phyloP scores from a whole-genome alignment of 2,113 vertebrate genomes.

The Alligator mississippiensis region DNA sequence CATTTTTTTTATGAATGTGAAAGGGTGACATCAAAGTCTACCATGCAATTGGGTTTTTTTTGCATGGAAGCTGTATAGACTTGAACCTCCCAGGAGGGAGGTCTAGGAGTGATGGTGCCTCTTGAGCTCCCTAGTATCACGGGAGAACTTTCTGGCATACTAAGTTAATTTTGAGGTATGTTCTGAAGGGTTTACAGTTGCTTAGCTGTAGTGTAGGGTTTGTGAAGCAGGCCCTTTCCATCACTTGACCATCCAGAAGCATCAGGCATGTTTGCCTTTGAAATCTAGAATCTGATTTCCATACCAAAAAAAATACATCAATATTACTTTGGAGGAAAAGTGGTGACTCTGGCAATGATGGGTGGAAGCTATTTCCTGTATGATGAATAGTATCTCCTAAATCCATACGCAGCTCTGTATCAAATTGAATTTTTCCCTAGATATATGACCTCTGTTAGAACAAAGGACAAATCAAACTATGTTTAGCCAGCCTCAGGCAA shows the following conservation, averaged over 20 bases:
- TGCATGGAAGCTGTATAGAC: neutral
- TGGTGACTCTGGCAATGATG: neutral
- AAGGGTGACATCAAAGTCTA: neutral
- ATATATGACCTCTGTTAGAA: neutral
- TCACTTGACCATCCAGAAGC: neutral
- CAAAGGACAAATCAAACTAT: neutral
- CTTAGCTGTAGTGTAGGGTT: neutral
- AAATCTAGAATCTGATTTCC: neutral
- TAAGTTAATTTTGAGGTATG: neutral
- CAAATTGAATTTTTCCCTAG: neutral
- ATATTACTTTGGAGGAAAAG: neutral
- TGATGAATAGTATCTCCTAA: neutral
- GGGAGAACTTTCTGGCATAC: neutral
- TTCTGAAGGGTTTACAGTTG: neutral
- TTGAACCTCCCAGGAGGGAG: neutral
- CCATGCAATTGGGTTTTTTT: neutral
- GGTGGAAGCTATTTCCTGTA: neutral
- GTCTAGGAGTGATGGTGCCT: neutral
- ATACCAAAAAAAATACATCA: neutral
- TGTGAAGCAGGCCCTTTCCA: neutral
- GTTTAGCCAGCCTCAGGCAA: constrained; percentile 38
- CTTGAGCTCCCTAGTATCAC: neutral
- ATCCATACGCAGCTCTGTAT: neutral
- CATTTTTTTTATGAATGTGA: neutral
- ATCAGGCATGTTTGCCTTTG: neutral